Percentiles rank a stretch among this genome's conserved stretches.
Evolutionary conservation across 2,113 vertebrate species (phyloP).

Genomic region (Catharus minimus): DNA sequence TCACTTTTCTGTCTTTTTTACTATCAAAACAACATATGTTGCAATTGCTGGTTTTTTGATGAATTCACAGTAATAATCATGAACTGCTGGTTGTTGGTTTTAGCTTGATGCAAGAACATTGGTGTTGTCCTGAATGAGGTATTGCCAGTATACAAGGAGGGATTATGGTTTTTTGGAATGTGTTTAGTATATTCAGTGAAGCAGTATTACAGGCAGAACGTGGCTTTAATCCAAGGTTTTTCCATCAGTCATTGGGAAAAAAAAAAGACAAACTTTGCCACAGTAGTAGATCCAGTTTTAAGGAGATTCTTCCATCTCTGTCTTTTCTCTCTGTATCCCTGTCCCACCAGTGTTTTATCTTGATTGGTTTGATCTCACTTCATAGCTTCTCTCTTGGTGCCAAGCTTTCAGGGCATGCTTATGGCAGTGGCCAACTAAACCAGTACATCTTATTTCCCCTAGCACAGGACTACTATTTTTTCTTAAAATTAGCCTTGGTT

Average conservation of each 20-base stretch:
- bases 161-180: background rate
- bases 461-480: background rate
- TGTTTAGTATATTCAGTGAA: background rate
- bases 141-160: background rate
- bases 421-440: background rate
- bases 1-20: background rate
- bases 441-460: background rate
- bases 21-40: background rate
- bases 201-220: background rate
- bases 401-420: background rate
- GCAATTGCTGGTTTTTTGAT: background rate
- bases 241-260: background rate
- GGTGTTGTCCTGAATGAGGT: background rate
- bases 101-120: background rate
- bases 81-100: background rate
- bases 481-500: background rate
- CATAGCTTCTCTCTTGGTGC: background rate
- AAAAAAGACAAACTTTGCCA: background rate
- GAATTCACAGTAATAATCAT: background rate
- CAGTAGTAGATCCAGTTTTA: background rate
- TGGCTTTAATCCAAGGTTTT: background rate
- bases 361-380: background rate
- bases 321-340: background rate
- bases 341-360: background rate
- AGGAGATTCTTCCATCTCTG: background rate